Evolutionary conservation across 2,888 invertebrate species (phyloP).

Genomic region (Subacronicta megacephala): DNA sequence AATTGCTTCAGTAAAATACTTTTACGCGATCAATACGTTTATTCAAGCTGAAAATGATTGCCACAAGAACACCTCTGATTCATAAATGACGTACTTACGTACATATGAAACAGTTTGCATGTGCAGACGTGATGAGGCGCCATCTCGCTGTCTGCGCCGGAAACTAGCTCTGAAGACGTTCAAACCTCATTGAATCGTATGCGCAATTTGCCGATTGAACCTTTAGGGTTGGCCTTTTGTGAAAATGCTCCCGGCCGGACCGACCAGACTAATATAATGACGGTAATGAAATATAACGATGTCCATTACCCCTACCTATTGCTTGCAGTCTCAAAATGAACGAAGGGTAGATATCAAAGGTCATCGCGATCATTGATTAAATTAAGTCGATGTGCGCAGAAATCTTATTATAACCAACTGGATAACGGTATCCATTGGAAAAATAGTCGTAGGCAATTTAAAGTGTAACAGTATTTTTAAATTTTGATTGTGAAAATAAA

Average conservation of each 20-base stretch:
- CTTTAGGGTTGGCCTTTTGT: slow-evolving; percentile 66
- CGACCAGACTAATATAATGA: slow-evolving; percentile 67
- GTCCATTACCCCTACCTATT: slow-evolving; percentile 61
- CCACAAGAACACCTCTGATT: slow-evolving; percentile 46
- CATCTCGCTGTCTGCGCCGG: slow-evolving; percentile 69
- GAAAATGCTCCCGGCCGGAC: slow-evolving; percentile 59
- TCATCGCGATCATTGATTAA: slow-evolving; percentile 43
- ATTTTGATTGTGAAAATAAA: slow-evolving; percentile 42
- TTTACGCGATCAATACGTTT: slow-evolving; percentile 23
- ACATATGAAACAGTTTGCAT: slow-evolving; percentile 53
- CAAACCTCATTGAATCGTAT: slow-evolving; percentile 76
- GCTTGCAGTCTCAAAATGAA: slow-evolving; percentile 51
- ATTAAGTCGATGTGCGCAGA: slow-evolving; percentile 43
- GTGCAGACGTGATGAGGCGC: slow-evolving; percentile 52
- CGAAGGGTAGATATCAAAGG: slow-evolving; percentile 39
- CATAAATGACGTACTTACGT: slow-evolving; percentile 43
- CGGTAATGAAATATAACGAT: slow-evolving; percentile 73
- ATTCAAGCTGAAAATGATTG: slow-evolving; percentile 48
- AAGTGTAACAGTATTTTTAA: slow-evolving; percentile 21
- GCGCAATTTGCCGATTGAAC: slow-evolving; percentile 75
- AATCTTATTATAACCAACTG: slow-evolving; percentile 48
- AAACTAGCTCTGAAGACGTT: slow-evolving; percentile 62
- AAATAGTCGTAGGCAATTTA: slow-evolving; percentile 12
- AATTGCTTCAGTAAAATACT: slow-evolving; percentile 31
- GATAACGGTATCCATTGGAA: slow-evolving; percentile 9